Evolutionary conservation across 2,888 invertebrate species (phyloP), one percentile per base, ranked within the genome.

Genomic region (Eledona agricola): DNA sequence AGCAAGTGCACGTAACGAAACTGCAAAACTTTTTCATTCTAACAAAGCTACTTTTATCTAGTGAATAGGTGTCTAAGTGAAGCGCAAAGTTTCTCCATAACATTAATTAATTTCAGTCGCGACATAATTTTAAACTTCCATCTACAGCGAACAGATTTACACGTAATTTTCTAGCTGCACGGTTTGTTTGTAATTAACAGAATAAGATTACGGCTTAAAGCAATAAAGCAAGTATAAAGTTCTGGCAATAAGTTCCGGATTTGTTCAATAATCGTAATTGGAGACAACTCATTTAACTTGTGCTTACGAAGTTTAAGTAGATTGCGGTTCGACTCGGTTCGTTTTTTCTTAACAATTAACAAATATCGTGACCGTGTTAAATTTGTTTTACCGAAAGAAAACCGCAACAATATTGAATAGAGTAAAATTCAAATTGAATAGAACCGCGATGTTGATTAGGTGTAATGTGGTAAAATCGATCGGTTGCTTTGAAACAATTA

Each of bases 181-280:
- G 12, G 25, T 22, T 37, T 37, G 37, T 37, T 34, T 23, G 23
- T 37, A 23, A 37, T 37, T 37, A 37, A 37, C 37, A 23, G 13
- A 37, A 37, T 37, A 23, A 37, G 37, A 37, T 37, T 37, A 15
- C 23, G 15, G n/a, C 15, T 23, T 37, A 23, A 32, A 35, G 35
- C 20, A 20, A 35, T 35, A 35, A 35, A 22, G 22, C 11, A 35
- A n/a, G 15, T 15, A 13, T 22, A 23, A 37, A 37, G 23, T 37
- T 37, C 4, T 1, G 3, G 25, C 13, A 13, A 23, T 23, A 23
- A 37, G 9, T 37, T 10, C n/a, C 4, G 9, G 25, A 15, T 23
- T 6, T 37, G 15, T 5, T 37, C 23, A 15, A 37, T 22, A 25
- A 37, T 6, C 12, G 15, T 11, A 13, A 13, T 10, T 9, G 26